Evolutionary conservation across 2,797 vertebrate genomes (phyloP).

Genomic region (Scolopax bukidnonensis): DNA sequence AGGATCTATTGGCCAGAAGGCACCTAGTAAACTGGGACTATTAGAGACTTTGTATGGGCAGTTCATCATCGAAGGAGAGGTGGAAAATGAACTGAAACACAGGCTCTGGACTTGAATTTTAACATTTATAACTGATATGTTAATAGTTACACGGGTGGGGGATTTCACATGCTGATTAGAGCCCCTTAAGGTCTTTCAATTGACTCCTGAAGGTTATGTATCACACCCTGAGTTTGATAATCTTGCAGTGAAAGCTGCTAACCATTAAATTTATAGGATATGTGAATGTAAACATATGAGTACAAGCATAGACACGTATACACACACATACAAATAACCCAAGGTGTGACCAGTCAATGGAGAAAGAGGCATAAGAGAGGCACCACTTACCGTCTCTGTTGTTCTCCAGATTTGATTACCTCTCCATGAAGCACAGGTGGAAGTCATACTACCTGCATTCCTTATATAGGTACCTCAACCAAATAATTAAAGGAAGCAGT

Average conservation of each 20-base stretch:
- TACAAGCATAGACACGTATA: fast-evolving
- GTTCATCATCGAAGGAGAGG: background rate
- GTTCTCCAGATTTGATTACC: no score
- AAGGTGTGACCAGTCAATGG: fast-evolving
- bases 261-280: no score
- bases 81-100: background rate
- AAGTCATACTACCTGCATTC: background rate
- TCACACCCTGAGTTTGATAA: background rate
- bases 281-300: fast-evolving
- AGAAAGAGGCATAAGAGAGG: background rate
- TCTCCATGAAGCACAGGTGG: background rate
- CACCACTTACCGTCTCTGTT: background rate
- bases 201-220: background rate
- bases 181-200: background rate
- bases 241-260: background rate
- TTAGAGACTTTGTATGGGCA: background rate
- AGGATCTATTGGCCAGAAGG: background rate
- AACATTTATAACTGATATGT: background rate
- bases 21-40: background rate
- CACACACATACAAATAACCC: background rate
- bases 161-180: background rate
- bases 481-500: background rate
- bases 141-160: background rate
- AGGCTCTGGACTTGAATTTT: background rate
- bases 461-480: background rate